phyloP scores from a whole-genome alignment of 30 jellyfish, hydroid and myxozoan species.

The Morbakka virulenta region DNA sequence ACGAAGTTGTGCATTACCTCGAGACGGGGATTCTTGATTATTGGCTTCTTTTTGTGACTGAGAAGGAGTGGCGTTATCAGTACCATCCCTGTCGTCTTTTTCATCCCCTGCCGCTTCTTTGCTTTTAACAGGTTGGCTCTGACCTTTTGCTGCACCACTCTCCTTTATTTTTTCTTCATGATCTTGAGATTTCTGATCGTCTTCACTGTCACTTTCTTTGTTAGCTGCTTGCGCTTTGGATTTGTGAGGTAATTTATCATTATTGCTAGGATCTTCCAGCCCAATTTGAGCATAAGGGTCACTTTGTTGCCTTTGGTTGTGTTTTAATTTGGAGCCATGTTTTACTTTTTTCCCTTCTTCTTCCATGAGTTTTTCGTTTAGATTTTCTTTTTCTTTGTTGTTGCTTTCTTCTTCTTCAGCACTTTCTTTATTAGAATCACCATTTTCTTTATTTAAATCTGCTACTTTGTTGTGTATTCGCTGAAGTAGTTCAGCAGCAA shows the following conservation, averaged over 20 bases:
- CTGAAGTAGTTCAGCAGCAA: neutral
- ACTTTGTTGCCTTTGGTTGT: neutral
- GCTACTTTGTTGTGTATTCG: neutral
- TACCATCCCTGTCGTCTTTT: neutral
- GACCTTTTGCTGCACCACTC: neutral
- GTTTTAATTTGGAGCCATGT: neutral
- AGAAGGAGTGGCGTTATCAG: too few relatives aligned
- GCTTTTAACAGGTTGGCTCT: neutral
- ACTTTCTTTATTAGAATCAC: conserved; percentile 19
- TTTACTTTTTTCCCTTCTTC: neutral
- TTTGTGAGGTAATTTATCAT: conserved; percentile 47
- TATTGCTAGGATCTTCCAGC: conserved; percentile 59
- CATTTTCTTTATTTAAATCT: neutral
- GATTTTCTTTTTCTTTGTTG: conserved; percentile 20
- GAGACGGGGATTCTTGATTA: neutral
- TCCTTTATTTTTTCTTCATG: conserved; percentile 15
- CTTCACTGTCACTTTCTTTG: conserved; percentile 29
- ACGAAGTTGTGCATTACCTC: neutral
- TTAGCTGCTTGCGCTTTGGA: conserved; percentile 18
- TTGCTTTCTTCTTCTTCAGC: conserved; percentile 37
- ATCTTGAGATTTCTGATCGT: conserved; percentile 2
- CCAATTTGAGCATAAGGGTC: conserved; percentile 84
- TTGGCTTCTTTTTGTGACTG: neutral
- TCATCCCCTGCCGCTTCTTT: neutral
- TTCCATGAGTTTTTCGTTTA: neutral